Evolutionary conservation across 2,797 vertebrate species (phyloP).

Genomic region (Muscicapa comitata): DNA sequence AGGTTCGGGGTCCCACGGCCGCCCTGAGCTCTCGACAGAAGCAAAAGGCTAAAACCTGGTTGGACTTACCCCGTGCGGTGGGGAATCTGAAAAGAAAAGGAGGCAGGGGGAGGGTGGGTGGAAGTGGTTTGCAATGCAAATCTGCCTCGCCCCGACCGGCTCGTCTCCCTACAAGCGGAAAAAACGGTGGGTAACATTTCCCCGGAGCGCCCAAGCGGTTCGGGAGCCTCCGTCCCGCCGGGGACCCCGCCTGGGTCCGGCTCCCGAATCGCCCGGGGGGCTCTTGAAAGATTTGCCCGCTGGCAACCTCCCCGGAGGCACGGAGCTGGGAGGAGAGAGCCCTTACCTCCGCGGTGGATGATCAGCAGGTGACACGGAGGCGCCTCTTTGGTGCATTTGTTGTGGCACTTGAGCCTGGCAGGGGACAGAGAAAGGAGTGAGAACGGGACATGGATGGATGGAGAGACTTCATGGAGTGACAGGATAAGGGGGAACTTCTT

Average conservation of each 20-base stretch:
- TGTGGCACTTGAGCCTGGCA: slow-evolving; percentile 98
- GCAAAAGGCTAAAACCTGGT: slow-evolving; percentile 55
- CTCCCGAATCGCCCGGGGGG: slow-evolving; percentile 41
- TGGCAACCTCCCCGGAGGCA: background rate
- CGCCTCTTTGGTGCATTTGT: slow-evolving; percentile 99
- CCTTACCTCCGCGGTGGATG: slow-evolving; percentile 93
- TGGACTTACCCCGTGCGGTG: slow-evolving; percentile 65
- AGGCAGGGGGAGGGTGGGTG: slow-evolving; percentile 70
- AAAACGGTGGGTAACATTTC: slow-evolving; percentile 58
- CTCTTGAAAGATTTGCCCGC: slow-evolving; percentile 1
- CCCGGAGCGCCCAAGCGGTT: slow-evolving; percentile 21
- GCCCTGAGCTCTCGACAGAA: slow-evolving; percentile 37
- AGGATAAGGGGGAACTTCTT: rapidly evolving
- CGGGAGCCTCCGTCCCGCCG: slow-evolving; percentile 20
- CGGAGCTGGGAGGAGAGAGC: background rate
- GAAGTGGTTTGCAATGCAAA: slow-evolving; percentile 71
- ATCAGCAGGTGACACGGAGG: slow-evolving; percentile 98
- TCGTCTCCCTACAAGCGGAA: slow-evolving; percentile 70
- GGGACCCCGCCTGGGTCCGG: background rate
- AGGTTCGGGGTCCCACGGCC: background rate
- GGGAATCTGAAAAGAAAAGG: slow-evolving; percentile 71
- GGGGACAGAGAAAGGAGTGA: background rate
- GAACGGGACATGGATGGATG: rapidly evolving
- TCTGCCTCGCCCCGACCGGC: slow-evolving; percentile 64
- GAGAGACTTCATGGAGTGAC: rapidly evolving